Evolutionary conservation across 2,888 invertebrate genomes (phyloP).

Genomic region (Tupiocoris notatus): DNA sequence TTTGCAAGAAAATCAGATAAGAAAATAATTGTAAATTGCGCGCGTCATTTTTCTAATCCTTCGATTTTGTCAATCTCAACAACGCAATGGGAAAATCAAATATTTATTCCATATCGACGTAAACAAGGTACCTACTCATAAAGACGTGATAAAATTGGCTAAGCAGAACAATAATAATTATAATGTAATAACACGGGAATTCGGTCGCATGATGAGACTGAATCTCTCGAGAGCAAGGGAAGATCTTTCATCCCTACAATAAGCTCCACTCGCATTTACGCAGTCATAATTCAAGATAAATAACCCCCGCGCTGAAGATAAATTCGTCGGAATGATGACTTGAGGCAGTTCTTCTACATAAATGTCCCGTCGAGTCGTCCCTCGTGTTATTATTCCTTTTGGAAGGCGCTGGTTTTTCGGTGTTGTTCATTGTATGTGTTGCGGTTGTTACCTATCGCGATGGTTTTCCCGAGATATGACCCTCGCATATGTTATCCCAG

Average conservation of each 20-base stretch:
- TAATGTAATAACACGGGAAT: too few relatives aligned
- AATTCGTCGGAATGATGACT: constrained; percentile 24
- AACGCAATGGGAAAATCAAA: too few relatives aligned
- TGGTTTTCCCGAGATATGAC: constrained; percentile 12
- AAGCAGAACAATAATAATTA: too few relatives aligned
- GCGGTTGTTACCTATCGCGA: neutral
- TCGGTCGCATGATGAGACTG: too few relatives aligned
- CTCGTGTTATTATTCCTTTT: neutral
- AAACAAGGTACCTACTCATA: too few relatives aligned
- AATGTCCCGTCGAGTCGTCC: constrained; percentile 11
- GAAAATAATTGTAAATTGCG: too few relatives aligned
- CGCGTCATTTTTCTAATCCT: too few relatives aligned
- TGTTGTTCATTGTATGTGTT: neutral
- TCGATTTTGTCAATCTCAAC: too few relatives aligned
- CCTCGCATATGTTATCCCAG: constrained; percentile 15
- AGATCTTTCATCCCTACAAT: neutral
- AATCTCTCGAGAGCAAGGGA: neutral
- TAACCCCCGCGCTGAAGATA: constrained; percentile 11
- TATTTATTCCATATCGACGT: too few relatives aligned
- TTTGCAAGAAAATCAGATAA: too few relatives aligned
- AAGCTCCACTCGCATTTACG: neutral
- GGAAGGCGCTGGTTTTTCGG: neutral
- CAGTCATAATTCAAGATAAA: constrained; percentile 26
- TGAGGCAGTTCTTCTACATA: constrained; percentile 12
- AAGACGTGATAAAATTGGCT: too few relatives aligned